phyloP scores from a whole-genome alignment of 92 coral and sea anemone species.

The Epizoanthus stellaris region DNA sequence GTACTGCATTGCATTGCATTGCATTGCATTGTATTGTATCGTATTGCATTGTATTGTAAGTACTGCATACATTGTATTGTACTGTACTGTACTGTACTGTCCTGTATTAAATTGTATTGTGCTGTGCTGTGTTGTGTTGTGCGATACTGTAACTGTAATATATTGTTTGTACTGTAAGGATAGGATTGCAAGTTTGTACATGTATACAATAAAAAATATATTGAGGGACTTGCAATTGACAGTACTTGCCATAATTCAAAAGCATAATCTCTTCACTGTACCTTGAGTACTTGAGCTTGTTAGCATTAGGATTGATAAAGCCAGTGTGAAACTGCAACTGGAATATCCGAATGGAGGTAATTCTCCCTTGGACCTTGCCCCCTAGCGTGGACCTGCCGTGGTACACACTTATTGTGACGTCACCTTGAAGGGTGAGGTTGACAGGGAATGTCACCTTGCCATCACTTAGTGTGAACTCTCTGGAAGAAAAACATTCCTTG shows the following conservation, averaged over 20 bases:
- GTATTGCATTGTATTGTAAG: no score
- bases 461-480: conserved; percentile 90
- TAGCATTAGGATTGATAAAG: conserved; percentile 87
- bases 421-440: conserved; percentile 93
- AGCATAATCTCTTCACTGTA: conserved; percentile 37
- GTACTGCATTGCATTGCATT: no score
- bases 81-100: no score
- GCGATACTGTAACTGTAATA: no score
- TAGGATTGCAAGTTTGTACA: not conserved
- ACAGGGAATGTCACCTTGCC: conserved; percentile 91
- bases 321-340: conserved; percentile 98
- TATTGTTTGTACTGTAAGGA: not conserved
- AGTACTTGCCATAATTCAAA: not conserved
- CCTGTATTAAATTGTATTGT: no score
- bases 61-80: no score
- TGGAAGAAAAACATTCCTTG: conserved; percentile 24
- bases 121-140: no score
- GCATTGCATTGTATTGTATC: no score
- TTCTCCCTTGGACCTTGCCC: conserved; percentile 97
- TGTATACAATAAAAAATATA: not conserved
- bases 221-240: not conserved
- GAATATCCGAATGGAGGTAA: conserved; percentile 93
- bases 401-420: conserved; percentile 89
- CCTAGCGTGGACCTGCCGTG: conserved; percentile 98
- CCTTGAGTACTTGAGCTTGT: conserved; percentile 93